Evolutionary conservation across 23 tunicate species (phyloP).

Genomic region (Trididemnum miniatum): DNA sequence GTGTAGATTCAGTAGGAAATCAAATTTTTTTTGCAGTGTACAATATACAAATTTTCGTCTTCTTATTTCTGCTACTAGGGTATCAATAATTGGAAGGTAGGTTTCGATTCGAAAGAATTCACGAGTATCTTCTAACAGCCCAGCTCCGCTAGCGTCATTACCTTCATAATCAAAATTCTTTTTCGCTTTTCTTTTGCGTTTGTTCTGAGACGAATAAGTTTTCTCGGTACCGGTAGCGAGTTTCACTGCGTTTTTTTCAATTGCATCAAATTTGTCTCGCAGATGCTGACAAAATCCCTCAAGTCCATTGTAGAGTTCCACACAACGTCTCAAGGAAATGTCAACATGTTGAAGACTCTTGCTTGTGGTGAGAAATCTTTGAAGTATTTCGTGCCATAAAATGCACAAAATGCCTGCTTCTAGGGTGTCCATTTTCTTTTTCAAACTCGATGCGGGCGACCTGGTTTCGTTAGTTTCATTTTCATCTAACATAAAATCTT

Average conservation of each 20-base stretch:
- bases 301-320: conserved; percentile 22
- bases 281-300: conserved; percentile 13
- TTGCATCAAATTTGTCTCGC: conserved; percentile 14
- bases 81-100: conserved; percentile 28
- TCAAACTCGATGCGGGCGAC: conserved; percentile 13
- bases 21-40: conserved; percentile 7
- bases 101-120: conserved; percentile 22
- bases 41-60: conserved; percentile 15
- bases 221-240: conserved; percentile 14
- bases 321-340: conserved; percentile 18
- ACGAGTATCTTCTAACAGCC: conserved; percentile 7
- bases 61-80: conserved; percentile 16
- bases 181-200: conserved; percentile 25
- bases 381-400: conserved; percentile 24
- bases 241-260: conserved; percentile 8
- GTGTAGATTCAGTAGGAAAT: conserved; percentile 23
- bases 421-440: conserved; percentile 20
- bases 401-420: conserved; percentile 17
- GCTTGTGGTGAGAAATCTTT: conserved; percentile 18
- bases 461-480: conserved; percentile 10
- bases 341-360: conserved; percentile 21
- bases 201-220: conserved; percentile 23
- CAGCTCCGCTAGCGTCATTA: conserved; percentile 8
- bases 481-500: conserved; percentile 22
- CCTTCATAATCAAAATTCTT: conserved; percentile 25